phyloP scores from a whole-genome alignment of 2,797 vertebrate genomes.

The Trachops cirrhosus region DNA sequence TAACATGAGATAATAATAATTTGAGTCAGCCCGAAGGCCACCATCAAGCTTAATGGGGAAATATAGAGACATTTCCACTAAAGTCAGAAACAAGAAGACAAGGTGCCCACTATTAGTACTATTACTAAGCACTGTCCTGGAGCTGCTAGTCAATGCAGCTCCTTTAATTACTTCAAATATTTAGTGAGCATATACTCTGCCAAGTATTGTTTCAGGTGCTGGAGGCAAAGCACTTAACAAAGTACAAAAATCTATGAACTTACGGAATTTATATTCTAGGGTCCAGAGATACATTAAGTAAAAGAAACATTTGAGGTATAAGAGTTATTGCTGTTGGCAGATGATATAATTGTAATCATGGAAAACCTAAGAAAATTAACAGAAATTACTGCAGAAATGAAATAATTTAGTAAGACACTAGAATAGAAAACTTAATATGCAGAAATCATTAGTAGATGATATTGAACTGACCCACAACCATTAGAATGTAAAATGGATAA shows the following conservation, averaged over 20 bases:
- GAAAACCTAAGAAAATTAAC: not conserved
- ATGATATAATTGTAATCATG: not conserved
- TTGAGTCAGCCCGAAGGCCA: not conserved
- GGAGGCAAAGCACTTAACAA: not conserved
- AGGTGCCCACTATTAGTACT: not conserved
- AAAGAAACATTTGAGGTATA: not conserved
- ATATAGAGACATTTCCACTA: not conserved
- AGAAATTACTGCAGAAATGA: conserved; percentile 2
- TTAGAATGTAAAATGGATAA: not conserved
- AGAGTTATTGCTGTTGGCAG: not conserved
- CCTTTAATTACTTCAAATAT: conserved; percentile 36
- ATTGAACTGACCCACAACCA: not conserved
- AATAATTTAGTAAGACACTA: not conserved
- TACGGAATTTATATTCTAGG: not conserved
- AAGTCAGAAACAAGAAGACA: not conserved
- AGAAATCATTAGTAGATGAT: not conserved
- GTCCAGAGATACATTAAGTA: not conserved
- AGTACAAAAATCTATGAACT: not conserved
- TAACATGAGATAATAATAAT: not conserved
- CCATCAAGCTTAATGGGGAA: not conserved
- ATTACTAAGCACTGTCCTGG: not conserved
- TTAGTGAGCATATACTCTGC: not conserved
- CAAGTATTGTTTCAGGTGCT: not conserved
- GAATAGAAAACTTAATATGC: not conserved
- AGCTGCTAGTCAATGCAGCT: not conserved